phyloP scores from a whole-genome alignment of 30 jellyfish, hydroid and myxozoan genomes.

The Rhopilema esculentum region DNA sequence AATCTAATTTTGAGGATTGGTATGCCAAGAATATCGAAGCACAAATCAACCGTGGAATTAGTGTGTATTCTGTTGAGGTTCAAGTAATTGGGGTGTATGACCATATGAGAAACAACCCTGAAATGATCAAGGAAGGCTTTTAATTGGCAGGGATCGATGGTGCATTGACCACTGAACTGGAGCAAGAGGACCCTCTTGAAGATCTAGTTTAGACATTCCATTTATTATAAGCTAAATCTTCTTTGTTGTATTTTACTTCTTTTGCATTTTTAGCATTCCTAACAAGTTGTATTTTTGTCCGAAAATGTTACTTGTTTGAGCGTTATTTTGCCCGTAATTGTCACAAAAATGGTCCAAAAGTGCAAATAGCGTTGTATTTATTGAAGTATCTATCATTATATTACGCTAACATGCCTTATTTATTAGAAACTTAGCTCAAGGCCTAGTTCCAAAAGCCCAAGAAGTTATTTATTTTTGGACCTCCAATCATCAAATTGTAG shows the following conservation, averaged over 20 bases:
- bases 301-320: constrained; percentile 11
- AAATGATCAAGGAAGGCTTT: constrained; percentile 20
- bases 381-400: neutral
- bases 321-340: constrained; percentile 8
- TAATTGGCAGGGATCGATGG: constrained; percentile 31
- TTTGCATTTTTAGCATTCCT: neutral
- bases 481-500: neutral
- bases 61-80: constrained; percentile 24
- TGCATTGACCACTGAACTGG: constrained; percentile 16
- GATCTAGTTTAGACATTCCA: constrained; percentile 12
- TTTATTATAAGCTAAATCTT: constrained; percentile 9
- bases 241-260: constrained; percentile 1
- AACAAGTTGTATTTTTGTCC: constrained; percentile 14
- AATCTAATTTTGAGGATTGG: constrained; percentile 21
- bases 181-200: constrained; percentile 19
- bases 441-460: neutral
- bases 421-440: neutral
- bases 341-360: constrained; percentile 22
- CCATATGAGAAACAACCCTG: constrained; percentile 25
- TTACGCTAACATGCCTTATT: neutral
- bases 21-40: constrained; percentile 33
- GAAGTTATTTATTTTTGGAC: neutral
- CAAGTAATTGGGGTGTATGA: constrained; percentile 17
- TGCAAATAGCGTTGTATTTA: neutral
- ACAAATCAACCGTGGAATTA: constrained; percentile 35